Conservation (phyloP, 2,888 invertebrate genomes). For the Archips xylosteana region DNA sequence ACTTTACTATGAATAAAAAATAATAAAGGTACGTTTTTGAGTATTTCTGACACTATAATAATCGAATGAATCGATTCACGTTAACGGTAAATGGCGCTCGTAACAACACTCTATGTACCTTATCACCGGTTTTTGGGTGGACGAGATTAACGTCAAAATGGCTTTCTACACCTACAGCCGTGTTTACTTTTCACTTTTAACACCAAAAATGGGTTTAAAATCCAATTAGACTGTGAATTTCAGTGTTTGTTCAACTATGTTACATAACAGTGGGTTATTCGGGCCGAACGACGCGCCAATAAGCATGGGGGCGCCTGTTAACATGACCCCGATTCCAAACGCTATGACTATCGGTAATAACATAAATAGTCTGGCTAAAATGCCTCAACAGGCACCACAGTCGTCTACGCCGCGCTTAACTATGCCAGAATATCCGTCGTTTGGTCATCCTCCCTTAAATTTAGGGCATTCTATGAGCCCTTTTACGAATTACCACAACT, state of each 20-base stretch:
- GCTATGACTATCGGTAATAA: constrained; percentile 63
- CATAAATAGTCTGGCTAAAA: constrained; percentile 67
- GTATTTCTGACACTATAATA: background rate
- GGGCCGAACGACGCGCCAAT: constrained; percentile 69
- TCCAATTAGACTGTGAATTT: constrained; percentile 42
- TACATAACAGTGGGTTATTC: constrained; percentile 74
- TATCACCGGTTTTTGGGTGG: constrained; percentile 45
- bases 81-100: constrained; percentile 13
- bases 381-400: constrained; percentile 58
- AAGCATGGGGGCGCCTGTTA: constrained; percentile 65
- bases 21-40: background rate
- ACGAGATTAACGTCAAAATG: constrained; percentile 69
- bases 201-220: constrained; percentile 43
- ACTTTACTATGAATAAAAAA: background rate
- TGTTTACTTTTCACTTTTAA: constrained; percentile 63
- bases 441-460: constrained; percentile 56
- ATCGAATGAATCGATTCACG: constrained; percentile 9
- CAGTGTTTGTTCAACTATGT: constrained; percentile 59
- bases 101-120: constrained; percentile 16
- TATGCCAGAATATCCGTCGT: constrained; percentile 61
- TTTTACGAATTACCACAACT: constrained; percentile 61
- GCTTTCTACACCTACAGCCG: constrained; percentile 60
- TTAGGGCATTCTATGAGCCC: constrained; percentile 59
- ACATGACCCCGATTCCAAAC: constrained; percentile 61
- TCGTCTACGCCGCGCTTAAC: constrained; percentile 57